Conservation (phyloP, 37 sponge, comb jelly and placozoan genomes). For the Cliona cf. orientalis region DNA sequence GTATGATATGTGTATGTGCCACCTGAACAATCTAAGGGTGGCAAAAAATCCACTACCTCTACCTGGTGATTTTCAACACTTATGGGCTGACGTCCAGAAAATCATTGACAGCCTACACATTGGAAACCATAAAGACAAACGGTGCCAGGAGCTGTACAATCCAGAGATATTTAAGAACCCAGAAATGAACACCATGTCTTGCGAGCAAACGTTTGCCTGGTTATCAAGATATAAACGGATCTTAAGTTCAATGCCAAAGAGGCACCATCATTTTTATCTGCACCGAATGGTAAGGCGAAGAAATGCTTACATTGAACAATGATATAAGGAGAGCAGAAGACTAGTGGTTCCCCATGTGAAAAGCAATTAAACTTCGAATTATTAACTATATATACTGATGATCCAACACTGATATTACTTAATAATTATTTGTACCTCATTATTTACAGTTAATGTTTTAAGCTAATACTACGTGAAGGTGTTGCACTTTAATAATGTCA, state of each 20-base stretch:
- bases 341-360: no score
- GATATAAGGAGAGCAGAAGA: no score
- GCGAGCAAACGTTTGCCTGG: conserved; percentile 20
- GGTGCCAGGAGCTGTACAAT: neutral
- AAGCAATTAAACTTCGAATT: no score
- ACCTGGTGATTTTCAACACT: neutral
- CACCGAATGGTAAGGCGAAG: no score
- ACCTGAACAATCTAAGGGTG: neutral
- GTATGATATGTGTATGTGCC: conserved; percentile 7
- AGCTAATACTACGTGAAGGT: no score
- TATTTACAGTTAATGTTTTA: no score
- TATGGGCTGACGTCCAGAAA: conserved; percentile 15
- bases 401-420: no score
- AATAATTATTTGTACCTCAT: no score
- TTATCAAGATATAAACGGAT: conserved; percentile 1
- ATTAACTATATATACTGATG: no score
- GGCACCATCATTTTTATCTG: conserved; percentile 14
- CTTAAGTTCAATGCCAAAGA: conserved; percentile 9
- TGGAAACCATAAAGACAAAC: neutral
- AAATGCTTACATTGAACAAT: no score
- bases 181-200: neutral
- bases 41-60: conserved; percentile 20
- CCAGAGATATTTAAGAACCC: neutral
- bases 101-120: conserved; percentile 3
- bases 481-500: no score